phyloP scores from a whole-genome alignment of 2,113 vertebrate genomes.

The Notarius lentiginosus region DNA sequence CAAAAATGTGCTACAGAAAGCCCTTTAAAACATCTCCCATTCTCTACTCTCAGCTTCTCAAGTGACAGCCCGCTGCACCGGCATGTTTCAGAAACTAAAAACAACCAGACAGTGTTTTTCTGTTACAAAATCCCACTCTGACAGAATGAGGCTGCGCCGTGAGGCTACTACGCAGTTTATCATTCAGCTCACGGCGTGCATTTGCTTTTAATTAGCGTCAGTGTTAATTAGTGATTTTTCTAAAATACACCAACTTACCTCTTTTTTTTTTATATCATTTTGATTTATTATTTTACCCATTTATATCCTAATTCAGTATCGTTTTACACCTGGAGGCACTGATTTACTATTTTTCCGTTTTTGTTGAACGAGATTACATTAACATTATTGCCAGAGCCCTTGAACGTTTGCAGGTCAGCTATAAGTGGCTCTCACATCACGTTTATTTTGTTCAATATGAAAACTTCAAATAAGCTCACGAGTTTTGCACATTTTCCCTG shows the following conservation, averaged over 20 bases:
- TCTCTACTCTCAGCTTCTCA: background rate
- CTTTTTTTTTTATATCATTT: background rate
- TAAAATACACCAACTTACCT: background rate
- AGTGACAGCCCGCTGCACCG: background rate
- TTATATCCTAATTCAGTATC: background rate
- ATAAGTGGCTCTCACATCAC: background rate
- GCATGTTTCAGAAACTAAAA: slow-evolving; percentile 1
- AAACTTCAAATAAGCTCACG: background rate
- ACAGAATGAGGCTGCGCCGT: slow-evolving; percentile 8
- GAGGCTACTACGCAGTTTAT: background rate
- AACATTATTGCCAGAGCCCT: background rate
- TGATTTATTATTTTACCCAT: background rate
- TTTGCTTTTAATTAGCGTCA: slow-evolving; percentile 3
- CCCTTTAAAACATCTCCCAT: background rate
- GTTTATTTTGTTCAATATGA: background rate
- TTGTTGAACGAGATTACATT: background rate
- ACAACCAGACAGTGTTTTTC: background rate
- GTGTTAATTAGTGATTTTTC: background rate
- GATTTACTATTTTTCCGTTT: background rate
- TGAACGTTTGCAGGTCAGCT: background rate
- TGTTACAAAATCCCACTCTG: background rate
- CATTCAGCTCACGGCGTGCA: background rate
- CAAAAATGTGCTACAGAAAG: background rate
- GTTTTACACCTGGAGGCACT: background rate
- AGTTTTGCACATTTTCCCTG: background rate